Conservation (phyloP, 2,888 invertebrate genomes). For the Drosophila colorata region DNA sequence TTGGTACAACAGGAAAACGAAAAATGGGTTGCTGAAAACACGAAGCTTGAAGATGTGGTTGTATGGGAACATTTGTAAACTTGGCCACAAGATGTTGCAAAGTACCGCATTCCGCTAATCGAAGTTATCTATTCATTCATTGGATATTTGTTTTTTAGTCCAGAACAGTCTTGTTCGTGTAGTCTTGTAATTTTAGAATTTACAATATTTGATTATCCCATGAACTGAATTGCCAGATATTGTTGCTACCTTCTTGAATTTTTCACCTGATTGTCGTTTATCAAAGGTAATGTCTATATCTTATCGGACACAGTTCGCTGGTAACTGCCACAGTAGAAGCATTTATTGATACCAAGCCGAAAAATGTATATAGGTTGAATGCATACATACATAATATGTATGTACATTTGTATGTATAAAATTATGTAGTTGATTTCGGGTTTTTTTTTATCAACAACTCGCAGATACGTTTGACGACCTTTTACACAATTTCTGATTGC, state of each 20-base stretch:
- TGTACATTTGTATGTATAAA: slow-evolving; percentile 1
- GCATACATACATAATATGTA: slow-evolving; percentile 15
- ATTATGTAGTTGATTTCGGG: slow-evolving; percentile 41
- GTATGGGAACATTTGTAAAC: too few species aligned
- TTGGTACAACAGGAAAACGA: too few species aligned
- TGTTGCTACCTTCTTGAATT: slow-evolving; percentile 58
- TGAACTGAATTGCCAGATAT: slow-evolving; percentile 36
- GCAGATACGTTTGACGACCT: slow-evolving; percentile 63
- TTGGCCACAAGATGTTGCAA: too few species aligned
- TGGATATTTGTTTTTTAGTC: too few species aligned
- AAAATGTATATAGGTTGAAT: slow-evolving; percentile 11
- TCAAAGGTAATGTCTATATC: slow-evolving; percentile 70
- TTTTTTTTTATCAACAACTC: slow-evolving; percentile 56
- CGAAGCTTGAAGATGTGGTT: too few species aligned
- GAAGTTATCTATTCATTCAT: too few species aligned
- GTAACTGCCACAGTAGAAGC: slow-evolving; percentile 74
- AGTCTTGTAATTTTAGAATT: slow-evolving; percentile 31
- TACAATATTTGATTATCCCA: slow-evolving; percentile 78
- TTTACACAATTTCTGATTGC: slow-evolving; percentile 64
- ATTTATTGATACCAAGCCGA: slow-evolving; percentile 60
- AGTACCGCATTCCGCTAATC: too few species aligned
- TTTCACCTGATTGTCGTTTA: slow-evolving; percentile 63
- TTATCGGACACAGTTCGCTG: slow-evolving; percentile 57
- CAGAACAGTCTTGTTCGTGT: too few species aligned
- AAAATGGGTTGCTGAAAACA: too few species aligned